Evolutionary conservation across 53 echinoderm and acorn worm genomes (phyloP).

Genomic region (Apostichopus leukothele): DNA sequence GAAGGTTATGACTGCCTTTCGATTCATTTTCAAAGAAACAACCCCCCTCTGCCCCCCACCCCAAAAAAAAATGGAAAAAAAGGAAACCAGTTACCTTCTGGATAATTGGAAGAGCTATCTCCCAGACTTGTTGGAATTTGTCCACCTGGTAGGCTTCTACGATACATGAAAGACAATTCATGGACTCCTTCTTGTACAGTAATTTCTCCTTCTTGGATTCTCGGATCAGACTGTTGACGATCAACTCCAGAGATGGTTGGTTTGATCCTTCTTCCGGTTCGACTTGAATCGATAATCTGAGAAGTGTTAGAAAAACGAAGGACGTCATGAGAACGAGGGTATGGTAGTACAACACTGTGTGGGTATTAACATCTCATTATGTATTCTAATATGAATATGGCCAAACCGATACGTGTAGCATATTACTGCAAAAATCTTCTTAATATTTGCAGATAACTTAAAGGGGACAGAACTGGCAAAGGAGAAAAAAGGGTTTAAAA

Average conservation of each 20-base stretch:
- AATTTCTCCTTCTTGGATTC: slow-evolving; percentile 86
- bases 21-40: too few species aligned
- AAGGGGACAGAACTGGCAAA: too few species aligned
- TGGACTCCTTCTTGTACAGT: slow-evolving; percentile 75
- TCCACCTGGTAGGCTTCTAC: slow-evolving; percentile 74
- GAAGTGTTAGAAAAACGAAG: not conserved
- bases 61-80: not conserved
- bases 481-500: too few species aligned
- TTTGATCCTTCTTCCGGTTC: slow-evolving; percentile 44
- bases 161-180: slow-evolving; percentile 72
- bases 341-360: too few species aligned
- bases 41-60: too few species aligned
- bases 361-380: too few species aligned
- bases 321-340: too few species aligned
- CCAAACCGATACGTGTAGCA: too few species aligned
- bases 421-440: too few species aligned
- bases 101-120: slow-evolving; percentile 80
- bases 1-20: too few species aligned
- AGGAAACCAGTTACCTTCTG: slow-evolving; percentile 65
- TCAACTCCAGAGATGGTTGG: slow-evolving; percentile 72
- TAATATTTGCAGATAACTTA: too few species aligned
- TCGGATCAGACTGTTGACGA: slow-evolving; percentile 69
- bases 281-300: slow-evolving; percentile 17
- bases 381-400: too few species aligned
- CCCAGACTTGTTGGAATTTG: slow-evolving; percentile 66